These are phyloP conservation scores for Microdon myrmicae DNA, from an alignment of 2,888 invertebrate species.

Conservation along the genomic window DNA sequence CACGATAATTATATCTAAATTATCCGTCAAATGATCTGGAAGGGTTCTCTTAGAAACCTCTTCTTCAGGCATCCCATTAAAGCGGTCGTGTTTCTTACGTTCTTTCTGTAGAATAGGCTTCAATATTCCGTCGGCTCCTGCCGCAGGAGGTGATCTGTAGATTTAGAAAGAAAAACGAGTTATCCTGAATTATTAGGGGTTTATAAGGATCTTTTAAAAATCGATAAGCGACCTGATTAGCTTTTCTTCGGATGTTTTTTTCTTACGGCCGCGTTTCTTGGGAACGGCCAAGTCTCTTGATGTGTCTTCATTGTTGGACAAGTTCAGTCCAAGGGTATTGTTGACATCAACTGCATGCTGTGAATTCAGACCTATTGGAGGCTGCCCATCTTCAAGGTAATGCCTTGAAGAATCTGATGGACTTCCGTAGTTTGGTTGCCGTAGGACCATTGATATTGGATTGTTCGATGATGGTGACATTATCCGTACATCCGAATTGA, in stretches of 20 bases:
- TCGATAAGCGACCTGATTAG: conserved; percentile 16
- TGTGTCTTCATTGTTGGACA: conserved; percentile 6
- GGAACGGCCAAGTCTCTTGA: conserved; percentile 67
- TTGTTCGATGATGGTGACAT: conserved; percentile 52
- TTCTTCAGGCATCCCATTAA: conserved; percentile 96
- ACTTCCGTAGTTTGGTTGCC: conserved; percentile 28
- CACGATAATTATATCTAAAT: conserved; percentile 98
- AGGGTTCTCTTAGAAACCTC: conserved; percentile 93
- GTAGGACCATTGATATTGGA: conserved; percentile 20
- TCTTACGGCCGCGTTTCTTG: conserved; percentile 88
- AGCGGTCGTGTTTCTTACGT: conserved; percentile 92
- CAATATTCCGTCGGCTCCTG: conserved; percentile 49
- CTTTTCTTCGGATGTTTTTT: conserved; percentile 71
- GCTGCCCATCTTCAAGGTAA: conserved; percentile 13
- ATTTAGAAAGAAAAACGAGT: conserved; percentile 14
- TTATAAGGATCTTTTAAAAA: not conserved
- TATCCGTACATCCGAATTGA: conserved; percentile 57
- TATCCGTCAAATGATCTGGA: conserved; percentile 92
- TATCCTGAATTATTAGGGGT: conserved; percentile 7
- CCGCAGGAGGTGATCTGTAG: conserved; percentile 33
- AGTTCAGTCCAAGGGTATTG: conserved; percentile 14
- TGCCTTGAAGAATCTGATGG: conserved; percentile 20
- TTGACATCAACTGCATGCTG: conserved; percentile 19
- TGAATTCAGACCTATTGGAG: conserved; percentile 3
- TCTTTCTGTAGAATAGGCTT: conserved; percentile 72